Evolutionary conservation across 1,140 invertebrate species (phyloP).

Genomic region (Reticulitermes speratus): DNA sequence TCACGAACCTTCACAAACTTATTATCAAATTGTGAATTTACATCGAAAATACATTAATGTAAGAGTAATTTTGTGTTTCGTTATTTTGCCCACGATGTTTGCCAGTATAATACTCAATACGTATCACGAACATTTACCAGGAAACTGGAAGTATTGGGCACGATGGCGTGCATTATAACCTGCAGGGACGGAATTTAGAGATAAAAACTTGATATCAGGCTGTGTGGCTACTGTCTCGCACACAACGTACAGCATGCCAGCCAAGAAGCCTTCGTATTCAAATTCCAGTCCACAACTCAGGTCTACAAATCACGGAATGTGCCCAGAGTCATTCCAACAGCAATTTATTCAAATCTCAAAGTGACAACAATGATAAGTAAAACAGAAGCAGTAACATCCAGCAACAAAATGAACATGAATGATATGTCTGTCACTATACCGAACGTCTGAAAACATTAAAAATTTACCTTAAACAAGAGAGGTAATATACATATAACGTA

Average conservation of each 20-base stretch:
- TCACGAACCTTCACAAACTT: no score
- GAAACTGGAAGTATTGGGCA: not conserved
- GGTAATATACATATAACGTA: no score
- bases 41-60: not conserved
- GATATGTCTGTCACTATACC: no score
- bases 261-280: not conserved
- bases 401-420: no score
- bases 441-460: no score
- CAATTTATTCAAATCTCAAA: not conserved
- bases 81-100: not conserved
- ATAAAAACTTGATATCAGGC: not conserved
- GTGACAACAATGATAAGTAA: no score
- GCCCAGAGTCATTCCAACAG: not conserved
- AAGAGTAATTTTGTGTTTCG: not conserved
- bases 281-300: not conserved
- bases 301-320: not conserved
- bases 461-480: no score
- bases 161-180: not conserved
- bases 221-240: not conserved
- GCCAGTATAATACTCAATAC: not conserved
- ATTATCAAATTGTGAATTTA: not conserved
- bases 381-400: no score
- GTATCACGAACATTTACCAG: not conserved
- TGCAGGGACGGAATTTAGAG: not conserved
- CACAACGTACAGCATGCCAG: not conserved